Evolutionary conservation across 2,797 vertebrate genomes (phyloP).

Genomic region (Pitangus sulphuratus): DNA sequence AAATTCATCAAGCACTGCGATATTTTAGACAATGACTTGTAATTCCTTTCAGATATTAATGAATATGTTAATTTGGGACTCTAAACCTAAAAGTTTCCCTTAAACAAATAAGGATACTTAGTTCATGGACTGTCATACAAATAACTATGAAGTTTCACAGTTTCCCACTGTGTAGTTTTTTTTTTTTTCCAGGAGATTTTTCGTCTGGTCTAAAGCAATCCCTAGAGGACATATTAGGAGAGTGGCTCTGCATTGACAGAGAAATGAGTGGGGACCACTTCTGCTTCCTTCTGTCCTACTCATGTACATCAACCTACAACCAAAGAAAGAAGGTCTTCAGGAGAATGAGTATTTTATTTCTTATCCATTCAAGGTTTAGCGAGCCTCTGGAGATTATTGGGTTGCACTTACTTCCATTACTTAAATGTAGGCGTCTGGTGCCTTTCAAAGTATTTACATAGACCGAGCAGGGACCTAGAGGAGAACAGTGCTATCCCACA

Average conservation of each 20-base stretch:
- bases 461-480: rapidly evolving
- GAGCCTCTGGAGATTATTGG: background rate
- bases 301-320: background rate
- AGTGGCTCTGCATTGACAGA: background rate
- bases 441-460: background rate
- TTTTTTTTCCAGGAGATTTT: background rate
- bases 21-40: background rate
- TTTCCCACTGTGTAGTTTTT: background rate
- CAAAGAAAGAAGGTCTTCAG: background rate
- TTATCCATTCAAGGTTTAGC: background rate
- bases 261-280: background rate
- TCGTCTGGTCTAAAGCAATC: background rate
- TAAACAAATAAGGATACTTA: background rate
- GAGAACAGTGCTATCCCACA: background rate
- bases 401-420: background rate
- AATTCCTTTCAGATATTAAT: background rate
- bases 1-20: background rate
- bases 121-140: background rate
- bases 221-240: background rate
- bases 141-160: background rate
- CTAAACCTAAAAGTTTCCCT: background rate
- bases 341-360: background rate
- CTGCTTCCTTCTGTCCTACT: background rate
- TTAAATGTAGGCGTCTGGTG: background rate
- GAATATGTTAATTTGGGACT: background rate